Conservation (phyloP, 2,113 vertebrate species). For the Octodon degus region DNA sequence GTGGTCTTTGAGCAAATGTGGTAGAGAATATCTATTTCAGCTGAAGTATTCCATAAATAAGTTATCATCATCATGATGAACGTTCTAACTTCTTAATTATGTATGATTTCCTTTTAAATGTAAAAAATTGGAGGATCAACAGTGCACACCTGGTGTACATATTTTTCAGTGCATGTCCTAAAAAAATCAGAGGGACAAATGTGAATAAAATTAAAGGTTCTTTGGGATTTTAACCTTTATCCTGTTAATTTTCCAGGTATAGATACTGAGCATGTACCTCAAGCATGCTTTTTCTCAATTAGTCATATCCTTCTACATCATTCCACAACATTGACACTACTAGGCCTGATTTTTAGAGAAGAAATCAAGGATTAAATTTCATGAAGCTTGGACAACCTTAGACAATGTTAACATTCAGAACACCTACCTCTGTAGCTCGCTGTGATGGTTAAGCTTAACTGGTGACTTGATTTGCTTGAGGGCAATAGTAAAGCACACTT, state of each 20-base stretch:
- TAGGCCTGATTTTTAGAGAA: neutral
- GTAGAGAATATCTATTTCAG: constrained; percentile 2
- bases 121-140: constrained; percentile 10
- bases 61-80: neutral
- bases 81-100: constrained; percentile 32
- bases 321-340: too few relatives aligned
- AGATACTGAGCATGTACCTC: neutral
- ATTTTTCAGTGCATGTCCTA: neutral
- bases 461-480: neutral
- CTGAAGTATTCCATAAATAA: constrained; percentile 14
- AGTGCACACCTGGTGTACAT: neutral
- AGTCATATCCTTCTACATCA: neutral
- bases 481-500: neutral
- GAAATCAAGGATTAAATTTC: neutral
- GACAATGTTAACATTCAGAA: neutral
- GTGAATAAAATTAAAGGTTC: neutral
- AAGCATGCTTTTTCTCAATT: neutral
- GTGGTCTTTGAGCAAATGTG: neutral
- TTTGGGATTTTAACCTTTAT: neutral
- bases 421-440: neutral
- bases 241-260: neutral
- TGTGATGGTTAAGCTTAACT: neutral
- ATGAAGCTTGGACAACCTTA: neutral
- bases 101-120: constrained; percentile 52
- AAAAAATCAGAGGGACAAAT: neutral